Evolutionary conservation across 1,140 invertebrate genomes (phyloP), one percentile per base, ranked within the genome.

Genomic region (Lineus longissimus): DNA sequence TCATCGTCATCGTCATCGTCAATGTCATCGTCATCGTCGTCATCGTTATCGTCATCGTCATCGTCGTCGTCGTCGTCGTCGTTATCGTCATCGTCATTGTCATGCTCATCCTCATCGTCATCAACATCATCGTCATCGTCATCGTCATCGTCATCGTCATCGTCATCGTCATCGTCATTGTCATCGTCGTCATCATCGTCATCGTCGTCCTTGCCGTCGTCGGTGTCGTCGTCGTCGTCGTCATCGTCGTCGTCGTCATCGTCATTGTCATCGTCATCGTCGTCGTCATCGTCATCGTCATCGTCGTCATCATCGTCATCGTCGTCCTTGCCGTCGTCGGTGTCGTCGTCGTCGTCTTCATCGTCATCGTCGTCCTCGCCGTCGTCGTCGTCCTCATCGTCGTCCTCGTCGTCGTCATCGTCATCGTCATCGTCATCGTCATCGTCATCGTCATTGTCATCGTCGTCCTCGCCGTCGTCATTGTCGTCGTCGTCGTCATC

Each of bases 291-390:
- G 25, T 1, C 25, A 55, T 61, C 59, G 27, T 61, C 59, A 61
- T 61, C 59, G 27, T 61, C 27, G 31, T 61, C 59, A 55, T 55
- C 59, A 55, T 61, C 41, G 29, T 55, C n/a, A n/a, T n/a, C n/a
- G n/a, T n/a, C n/a, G n/a, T n/a, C n/a, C n/a, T n/a, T n/a, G n/a
- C n/a, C n/a, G n/a, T n/a, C n/a, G n/a, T n/a, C n/a, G n/a, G n/a
- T n/a, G n/a, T n/a, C n/a, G n/a, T n/a, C n/a, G n/a, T n/a, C n/a
- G n/a, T n/a, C n/a, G n/a, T n/a, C n/a, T n/a, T n/a, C n/a, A n/a
- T n/a, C n/a, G n/a, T n/a, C n/a, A 19, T 61, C 41, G 33, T 6
- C 2, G 25, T 61, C 43, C 15, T 1, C 9, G n/a, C 55, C 25
- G 1, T 41, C 9, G 23, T n/a, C n/a, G n/a, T n/a, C n/a, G n/a